Evolutionary conservation across 2,888 invertebrate genomes (phyloP).

Genomic region (Drosophila multiciliata): DNA sequence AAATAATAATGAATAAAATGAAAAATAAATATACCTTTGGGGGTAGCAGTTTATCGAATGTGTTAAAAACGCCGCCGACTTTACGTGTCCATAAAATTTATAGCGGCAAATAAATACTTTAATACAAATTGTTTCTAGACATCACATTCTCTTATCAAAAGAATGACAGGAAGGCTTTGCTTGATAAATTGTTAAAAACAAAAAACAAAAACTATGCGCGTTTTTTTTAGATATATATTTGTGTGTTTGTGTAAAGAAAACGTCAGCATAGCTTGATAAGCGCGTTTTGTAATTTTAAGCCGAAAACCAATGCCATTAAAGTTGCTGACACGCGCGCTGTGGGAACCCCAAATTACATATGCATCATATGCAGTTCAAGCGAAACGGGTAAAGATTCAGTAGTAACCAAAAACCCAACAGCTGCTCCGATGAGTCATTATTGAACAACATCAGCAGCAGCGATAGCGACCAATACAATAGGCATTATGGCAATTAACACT

Average conservation of each 20-base stretch:
- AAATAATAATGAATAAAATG: slow-evolving; percentile 3
- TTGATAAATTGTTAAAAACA: slow-evolving; percentile 44
- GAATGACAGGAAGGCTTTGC: slow-evolving; percentile 60
- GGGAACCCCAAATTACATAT: slow-evolving; percentile 49
- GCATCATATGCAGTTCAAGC: slow-evolving; percentile 50
- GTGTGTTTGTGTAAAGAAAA: slow-evolving; percentile 36
- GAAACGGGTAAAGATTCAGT: slow-evolving; percentile 58
- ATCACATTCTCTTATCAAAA: slow-evolving; percentile 72
- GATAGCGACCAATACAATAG: slow-evolving; percentile 33
- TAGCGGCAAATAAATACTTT: slow-evolving; percentile 59
- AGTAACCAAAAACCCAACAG: slow-evolving; percentile 61
- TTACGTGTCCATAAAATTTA: slow-evolving; percentile 69
- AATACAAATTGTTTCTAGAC: slow-evolving; percentile 54
- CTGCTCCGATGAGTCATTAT: slow-evolving; percentile 53
- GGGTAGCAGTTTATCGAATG: slow-evolving; percentile 57
- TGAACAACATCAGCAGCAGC: slow-evolving; percentile 11
- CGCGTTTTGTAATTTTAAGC: slow-evolving; percentile 63
- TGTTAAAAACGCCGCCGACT: slow-evolving; percentile 60
- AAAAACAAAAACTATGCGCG: slow-evolving; percentile 36
- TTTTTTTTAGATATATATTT: slow-evolving; percentile 14
- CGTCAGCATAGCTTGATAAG: slow-evolving; percentile 69
- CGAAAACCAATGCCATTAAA: slow-evolving; percentile 67
- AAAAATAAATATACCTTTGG: slow-evolving; percentile 34
- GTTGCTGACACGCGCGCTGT: slow-evolving; percentile 66
- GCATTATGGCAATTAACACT: slow-evolving; percentile 71